Conservation (phyloP, 2,888 invertebrate genomes). For the Hyposoter dolosus region DNA sequence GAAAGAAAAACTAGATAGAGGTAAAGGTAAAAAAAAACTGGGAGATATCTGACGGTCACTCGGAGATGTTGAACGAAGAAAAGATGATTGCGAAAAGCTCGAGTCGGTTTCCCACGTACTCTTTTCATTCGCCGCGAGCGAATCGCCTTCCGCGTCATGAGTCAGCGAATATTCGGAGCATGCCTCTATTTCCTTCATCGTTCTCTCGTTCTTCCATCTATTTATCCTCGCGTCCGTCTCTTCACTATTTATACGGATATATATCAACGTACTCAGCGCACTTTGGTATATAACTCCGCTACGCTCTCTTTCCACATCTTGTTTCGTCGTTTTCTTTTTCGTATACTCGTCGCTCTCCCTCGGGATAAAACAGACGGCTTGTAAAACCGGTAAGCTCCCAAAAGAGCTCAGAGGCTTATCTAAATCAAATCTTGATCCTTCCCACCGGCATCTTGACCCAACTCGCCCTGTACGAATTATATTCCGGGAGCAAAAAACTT, state of each 20-base stretch:
- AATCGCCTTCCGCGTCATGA: slow-evolving; percentile 63
- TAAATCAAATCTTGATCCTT: slow-evolving; percentile 71
- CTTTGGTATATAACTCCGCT: slow-evolving; percentile 20
- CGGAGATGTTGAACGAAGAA: neutral
- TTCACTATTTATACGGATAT: neutral
- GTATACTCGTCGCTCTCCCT: slow-evolving; percentile 31
- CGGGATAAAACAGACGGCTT: slow-evolving; percentile 65
- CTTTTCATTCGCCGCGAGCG: slow-evolving; percentile 58
- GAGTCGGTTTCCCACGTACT: slow-evolving; percentile 60
- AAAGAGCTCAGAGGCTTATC: slow-evolving; percentile 68
- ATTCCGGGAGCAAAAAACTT: slow-evolving; percentile 37
- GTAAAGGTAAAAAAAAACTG: neutral
- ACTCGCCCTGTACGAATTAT: slow-evolving; percentile 40
- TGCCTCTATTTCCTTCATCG: slow-evolving; percentile 52
- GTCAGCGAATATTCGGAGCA: slow-evolving; percentile 68
- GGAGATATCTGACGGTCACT: slow-evolving; percentile 50
- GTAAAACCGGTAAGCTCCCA: slow-evolving; percentile 59
- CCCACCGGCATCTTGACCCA: slow-evolving; percentile 34
- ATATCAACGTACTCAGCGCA: slow-evolving; percentile 13
- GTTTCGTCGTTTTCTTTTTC: slow-evolving; percentile 61
- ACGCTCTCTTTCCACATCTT: slow-evolving; percentile 47
- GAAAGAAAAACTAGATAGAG: neutral
- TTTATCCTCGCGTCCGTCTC: slow-evolving; percentile 20
- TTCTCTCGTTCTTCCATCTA: slow-evolving; percentile 5
- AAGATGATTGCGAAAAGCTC: slow-evolving; percentile 44